These are phyloP conservation scores for Pocillopora grandis DNA, from an alignment of 92 coral and sea anemone species.

Conservation along the genomic window DNA sequence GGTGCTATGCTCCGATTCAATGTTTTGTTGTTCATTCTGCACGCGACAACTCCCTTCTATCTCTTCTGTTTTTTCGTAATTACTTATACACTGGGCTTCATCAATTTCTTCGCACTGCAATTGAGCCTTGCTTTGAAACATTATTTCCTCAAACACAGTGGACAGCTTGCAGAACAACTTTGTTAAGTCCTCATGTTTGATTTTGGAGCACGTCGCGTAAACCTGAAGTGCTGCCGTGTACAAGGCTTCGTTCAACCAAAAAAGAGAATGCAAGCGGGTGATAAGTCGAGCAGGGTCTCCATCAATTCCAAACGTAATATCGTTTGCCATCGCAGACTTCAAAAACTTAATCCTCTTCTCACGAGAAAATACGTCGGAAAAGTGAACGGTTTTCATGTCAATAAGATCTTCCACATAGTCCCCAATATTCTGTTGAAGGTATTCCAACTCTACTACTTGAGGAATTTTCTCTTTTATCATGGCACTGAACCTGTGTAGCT, in stretches of 20 bases:
- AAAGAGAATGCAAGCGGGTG: constrained; percentile 67
- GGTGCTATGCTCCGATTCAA: background rate
- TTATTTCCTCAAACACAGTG: constrained; percentile 19
- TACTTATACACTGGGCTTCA: background rate
- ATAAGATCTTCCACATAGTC: constrained; percentile 82
- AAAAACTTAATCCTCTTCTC: constrained; percentile 59
- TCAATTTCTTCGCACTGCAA: no score
- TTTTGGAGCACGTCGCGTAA: constrained; percentile 41
- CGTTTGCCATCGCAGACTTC: constrained; percentile 66
- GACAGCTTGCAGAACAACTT: background rate
- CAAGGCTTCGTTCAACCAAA: constrained; percentile 69
- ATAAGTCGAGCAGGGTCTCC: constrained; percentile 33
- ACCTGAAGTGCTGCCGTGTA: constrained; percentile 66
- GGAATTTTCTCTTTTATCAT: constrained; percentile 66
- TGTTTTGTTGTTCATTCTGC: background rate
- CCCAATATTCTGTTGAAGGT: constrained; percentile 37
- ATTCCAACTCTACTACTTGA: constrained; percentile 53
- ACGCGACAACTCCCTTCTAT: background rate
- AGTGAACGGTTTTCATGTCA: constrained; percentile 68
- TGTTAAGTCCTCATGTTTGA: constrained; percentile 9
- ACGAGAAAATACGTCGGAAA: constrained; percentile 55
- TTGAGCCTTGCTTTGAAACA: constrained; percentile 3
- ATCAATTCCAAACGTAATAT: constrained; percentile 34
- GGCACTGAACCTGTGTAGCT: constrained; percentile 54
- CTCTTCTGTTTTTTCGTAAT: background rate